phyloP scores from a whole-genome alignment of 2,113 vertebrate genomes.

The Macrotis lagotis region DNA sequence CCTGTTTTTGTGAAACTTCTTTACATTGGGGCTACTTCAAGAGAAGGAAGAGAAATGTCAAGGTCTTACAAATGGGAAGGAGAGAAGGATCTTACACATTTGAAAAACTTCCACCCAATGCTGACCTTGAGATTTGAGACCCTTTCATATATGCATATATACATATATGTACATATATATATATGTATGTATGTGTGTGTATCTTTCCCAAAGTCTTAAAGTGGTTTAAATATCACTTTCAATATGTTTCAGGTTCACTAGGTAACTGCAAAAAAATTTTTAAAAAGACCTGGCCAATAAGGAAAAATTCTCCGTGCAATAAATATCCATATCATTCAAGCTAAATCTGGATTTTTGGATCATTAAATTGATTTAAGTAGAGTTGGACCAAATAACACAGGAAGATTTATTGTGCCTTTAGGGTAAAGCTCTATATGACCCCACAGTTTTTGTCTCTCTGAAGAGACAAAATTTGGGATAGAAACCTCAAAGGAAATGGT shows the following conservation, averaged over 20 bases:
- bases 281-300: background rate
- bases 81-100: background rate
- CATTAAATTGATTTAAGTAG: conserved; percentile 26
- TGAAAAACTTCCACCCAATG: background rate
- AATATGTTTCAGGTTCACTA: background rate
- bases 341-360: background rate
- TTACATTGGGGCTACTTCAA: background rate
- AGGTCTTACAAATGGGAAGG: background rate
- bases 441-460: conserved; percentile 14
- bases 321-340: background rate
- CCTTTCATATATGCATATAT: background rate
- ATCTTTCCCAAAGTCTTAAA: background rate
- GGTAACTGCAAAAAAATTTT: background rate
- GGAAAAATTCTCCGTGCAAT: background rate
- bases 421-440: background rate
- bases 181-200: too few relatives aligned
- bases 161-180: too few relatives aligned
- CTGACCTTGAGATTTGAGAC: background rate
- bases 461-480: conserved; percentile 31
- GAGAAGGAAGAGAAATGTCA: background rate
- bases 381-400: conserved; percentile 27
- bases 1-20: background rate
- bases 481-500: conserved; percentile 32
- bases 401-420: conserved; percentile 13
- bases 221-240: background rate